Conservation (phyloP, 2,888 invertebrate species). For the Calameuta pallipes region DNA sequence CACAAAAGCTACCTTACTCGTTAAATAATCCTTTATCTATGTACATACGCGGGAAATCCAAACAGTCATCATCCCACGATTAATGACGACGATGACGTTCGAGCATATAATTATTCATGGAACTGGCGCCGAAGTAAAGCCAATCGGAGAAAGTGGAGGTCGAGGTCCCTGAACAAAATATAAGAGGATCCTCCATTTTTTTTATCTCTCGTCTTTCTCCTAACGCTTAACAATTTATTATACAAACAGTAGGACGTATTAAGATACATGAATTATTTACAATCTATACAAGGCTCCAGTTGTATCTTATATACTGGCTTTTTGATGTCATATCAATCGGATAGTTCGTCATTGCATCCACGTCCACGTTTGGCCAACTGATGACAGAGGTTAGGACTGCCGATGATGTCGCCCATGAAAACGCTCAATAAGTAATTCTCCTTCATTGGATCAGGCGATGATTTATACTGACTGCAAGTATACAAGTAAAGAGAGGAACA, state of each 20-base stretch:
- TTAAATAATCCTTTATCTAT: neutral
- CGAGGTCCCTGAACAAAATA: neutral
- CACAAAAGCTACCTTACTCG: neutral
- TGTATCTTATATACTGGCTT: neutral
- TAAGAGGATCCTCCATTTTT: neutral
- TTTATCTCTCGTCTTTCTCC: neutral
- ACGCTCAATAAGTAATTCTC: slow-evolving; percentile 87
- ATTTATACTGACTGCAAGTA: slow-evolving; percentile 79
- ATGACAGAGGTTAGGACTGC: slow-evolving; percentile 82
- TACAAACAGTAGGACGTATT: neutral
- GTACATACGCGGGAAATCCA: neutral
- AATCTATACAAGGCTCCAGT: slow-evolving; percentile 1
- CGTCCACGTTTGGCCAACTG: slow-evolving; percentile 80
- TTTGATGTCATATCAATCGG: slow-evolving; percentile 25
- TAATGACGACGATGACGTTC: neutral
- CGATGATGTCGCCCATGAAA: slow-evolving; percentile 87
- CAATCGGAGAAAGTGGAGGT: slow-evolving; percentile 1
- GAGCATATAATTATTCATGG: neutral
- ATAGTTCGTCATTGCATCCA: slow-evolving; percentile 63
- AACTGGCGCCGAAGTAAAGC: neutral
- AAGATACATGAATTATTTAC: slow-evolving; percentile 1
- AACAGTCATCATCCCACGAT: neutral
- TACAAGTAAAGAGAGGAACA: neutral
- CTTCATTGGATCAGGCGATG: slow-evolving; percentile 74
- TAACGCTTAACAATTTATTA: neutral